Evolutionary conservation across 2,797 vertebrate genomes (phyloP).

Genomic region (Manis crassicaudata): DNA sequence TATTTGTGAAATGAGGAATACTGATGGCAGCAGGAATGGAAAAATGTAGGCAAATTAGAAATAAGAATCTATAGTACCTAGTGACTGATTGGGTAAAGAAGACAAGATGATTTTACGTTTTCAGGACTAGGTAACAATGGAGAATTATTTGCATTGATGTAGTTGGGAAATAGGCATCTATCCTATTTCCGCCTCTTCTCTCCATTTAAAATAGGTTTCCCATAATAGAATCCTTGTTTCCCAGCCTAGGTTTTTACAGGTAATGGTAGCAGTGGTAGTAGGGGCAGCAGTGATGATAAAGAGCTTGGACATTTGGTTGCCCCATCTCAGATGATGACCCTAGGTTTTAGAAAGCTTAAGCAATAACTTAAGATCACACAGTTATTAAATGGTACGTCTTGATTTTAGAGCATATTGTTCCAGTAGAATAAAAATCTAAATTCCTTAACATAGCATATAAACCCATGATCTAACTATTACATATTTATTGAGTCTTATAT

Average conservation of each 20-base stretch:
- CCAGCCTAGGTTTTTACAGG: neutral
- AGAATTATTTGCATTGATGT: neutral
- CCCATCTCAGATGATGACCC: neutral
- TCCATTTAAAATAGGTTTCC: neutral
- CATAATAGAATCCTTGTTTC: neutral
- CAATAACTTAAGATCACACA: neutral
- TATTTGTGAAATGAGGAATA: slow-evolving; percentile 46
- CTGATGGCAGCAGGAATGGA: neutral
- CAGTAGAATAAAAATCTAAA: neutral
- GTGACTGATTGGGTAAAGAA: neutral
- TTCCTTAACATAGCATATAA: neutral
- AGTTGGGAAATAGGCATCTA: neutral
- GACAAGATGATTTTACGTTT: neutral
- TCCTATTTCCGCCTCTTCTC: neutral
- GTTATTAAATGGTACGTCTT: neutral
- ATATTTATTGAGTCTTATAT: neutral
- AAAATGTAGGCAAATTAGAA: neutral
- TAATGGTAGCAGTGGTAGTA: neutral
- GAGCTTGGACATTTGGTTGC: neutral
- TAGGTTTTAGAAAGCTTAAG: neutral
- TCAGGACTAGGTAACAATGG: neutral
- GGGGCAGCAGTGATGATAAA: neutral
- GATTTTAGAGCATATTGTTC: neutral
- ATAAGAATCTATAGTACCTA: neutral
- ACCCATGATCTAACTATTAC: neutral